phyloP scores from a whole-genome alignment of 2,797 vertebrate genomes.

The Psittacula derbiana region DNA sequence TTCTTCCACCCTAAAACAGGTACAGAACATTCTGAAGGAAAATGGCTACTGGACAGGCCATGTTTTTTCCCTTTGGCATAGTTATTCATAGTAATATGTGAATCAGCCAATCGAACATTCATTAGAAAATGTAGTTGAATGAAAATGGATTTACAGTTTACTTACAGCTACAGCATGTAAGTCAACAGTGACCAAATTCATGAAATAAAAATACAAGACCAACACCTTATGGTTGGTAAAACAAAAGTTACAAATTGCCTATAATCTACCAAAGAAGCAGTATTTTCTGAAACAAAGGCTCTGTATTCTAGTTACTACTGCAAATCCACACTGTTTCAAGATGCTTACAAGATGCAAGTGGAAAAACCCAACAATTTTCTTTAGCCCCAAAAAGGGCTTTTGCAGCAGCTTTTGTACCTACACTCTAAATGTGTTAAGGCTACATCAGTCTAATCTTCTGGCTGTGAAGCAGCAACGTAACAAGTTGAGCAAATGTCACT shows the following conservation, averaged over 20 bases:
- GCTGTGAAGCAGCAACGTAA: neutral
- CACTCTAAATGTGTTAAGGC: neutral
- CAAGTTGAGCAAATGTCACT: neutral
- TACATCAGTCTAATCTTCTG: neutral
- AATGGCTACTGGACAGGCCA: neutral
- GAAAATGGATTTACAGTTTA: slow-evolving; percentile 51
- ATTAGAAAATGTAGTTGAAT: neutral
- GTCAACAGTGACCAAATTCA: neutral
- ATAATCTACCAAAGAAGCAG: neutral
- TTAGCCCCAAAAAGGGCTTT: neutral
- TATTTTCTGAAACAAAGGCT: neutral
- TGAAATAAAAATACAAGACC: neutral
- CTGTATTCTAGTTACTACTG: neutral
- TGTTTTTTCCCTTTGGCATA: neutral
- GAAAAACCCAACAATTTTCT: neutral
- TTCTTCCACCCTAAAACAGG: neutral
- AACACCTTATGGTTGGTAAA: neutral
- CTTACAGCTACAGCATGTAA: slow-evolving; percentile 36
- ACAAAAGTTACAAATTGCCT: neutral
- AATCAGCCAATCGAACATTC: neutral
- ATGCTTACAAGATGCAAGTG: neutral
- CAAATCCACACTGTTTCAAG: neutral
- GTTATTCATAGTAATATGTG: neutral
- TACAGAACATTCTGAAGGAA: neutral
- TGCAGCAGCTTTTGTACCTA: neutral